phyloP scores from a whole-genome alignment of 2,797 vertebrate species.

The Thripadectes ignobilis region DNA sequence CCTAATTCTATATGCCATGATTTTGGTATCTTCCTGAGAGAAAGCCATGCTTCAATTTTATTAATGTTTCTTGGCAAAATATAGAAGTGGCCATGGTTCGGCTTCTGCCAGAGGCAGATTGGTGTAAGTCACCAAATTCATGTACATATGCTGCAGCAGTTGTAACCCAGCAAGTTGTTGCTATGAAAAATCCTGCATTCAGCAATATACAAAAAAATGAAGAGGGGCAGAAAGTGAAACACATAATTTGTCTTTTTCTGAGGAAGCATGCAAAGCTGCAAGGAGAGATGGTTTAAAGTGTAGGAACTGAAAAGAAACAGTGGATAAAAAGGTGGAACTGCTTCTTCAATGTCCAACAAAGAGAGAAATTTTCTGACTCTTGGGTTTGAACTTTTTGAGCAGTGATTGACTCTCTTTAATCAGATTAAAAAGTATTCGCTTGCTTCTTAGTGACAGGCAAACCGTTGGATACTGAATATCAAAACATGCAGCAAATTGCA shows the following conservation, averaged over 20 bases:
- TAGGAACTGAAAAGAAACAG: neutral
- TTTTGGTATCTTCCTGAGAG: neutral
- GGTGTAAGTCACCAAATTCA: neutral
- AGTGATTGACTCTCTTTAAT: neutral
- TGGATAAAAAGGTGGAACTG: neutral
- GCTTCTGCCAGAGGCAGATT: neutral
- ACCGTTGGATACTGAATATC: neutral
- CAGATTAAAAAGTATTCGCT: neutral
- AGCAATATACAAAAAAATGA: neutral
- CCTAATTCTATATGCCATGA: neutral
- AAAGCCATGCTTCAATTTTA: neutral
- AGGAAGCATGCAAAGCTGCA: neutral
- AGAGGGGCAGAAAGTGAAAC: neutral
- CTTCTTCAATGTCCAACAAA: neutral
- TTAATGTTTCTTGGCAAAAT: neutral
- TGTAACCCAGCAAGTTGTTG: neutral
- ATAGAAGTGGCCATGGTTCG: neutral
- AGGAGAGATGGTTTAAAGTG: neutral
- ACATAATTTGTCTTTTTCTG: neutral
- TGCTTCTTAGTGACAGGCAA: neutral
- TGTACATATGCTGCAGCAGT: accelerated
- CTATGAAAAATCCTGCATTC: neutral
- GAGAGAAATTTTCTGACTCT: neutral
- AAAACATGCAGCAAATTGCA: neutral
- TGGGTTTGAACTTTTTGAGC: neutral